Conservation (phyloP, 2,888 invertebrate genomes). For the Drosophila glabriapex region DNA sequence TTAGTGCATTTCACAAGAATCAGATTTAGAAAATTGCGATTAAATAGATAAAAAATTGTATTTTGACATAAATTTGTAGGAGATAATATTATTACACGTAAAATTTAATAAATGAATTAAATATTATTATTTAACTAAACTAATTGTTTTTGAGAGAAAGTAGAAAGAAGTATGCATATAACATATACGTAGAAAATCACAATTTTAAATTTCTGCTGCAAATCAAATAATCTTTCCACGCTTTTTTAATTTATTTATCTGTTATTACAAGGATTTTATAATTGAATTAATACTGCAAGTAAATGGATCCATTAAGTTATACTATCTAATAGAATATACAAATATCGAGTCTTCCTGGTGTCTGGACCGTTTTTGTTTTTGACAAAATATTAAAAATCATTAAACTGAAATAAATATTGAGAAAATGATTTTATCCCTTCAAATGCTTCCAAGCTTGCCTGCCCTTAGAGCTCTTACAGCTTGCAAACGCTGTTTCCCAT, state of each 20-base stretch:
- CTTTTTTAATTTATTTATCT: background rate
- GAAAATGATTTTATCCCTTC: background rate
- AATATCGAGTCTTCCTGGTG: background rate
- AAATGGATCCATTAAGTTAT: background rate
- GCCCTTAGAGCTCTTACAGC: background rate
- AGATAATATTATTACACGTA: no score
- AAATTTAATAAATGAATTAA: no score
- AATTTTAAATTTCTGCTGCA: background rate
- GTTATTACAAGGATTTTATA: background rate
- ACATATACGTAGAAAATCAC: background rate
- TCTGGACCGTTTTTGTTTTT: background rate
- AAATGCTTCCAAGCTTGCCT: no score
- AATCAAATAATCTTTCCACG: background rate
- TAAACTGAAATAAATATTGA: background rate
- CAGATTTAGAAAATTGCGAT: background rate
- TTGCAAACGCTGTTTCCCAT: background rate
- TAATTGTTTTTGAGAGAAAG: no score
- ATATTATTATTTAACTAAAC: no score
- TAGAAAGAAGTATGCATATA: no score
- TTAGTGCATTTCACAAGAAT: background rate
- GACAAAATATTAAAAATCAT: background rate
- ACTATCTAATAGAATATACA: background rate
- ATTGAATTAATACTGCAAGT: background rate
- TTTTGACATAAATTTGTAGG: no score
- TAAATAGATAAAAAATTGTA: no score